Conservation (phyloP, 30 jellyfish, hydroid and myxozoan species). For the Chrysaora quinquecirrha region DNA sequence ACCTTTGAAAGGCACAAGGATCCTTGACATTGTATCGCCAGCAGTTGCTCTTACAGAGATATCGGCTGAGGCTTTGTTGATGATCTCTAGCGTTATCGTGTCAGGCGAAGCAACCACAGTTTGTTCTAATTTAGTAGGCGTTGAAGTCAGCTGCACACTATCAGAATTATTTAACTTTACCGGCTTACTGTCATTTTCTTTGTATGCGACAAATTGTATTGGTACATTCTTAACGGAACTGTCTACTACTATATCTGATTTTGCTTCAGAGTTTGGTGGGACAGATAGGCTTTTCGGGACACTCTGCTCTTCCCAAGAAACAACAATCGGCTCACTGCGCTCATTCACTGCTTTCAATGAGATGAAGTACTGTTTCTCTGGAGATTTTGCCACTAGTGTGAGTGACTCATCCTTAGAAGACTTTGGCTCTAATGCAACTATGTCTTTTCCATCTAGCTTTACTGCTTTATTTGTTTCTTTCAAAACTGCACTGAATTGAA, state of each 20-base stretch:
- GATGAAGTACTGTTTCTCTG: neutral
- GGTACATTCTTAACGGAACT: neutral
- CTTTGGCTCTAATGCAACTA: neutral
- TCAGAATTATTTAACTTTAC: neutral
- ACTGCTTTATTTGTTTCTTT: slow-evolving; percentile 12
- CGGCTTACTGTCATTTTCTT: neutral
- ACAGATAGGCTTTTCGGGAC: neutral
- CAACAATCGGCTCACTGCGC: neutral
- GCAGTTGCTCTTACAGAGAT: neutral
- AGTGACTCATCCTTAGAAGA: neutral
- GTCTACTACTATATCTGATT: neutral
- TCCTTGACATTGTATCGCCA: slow-evolving; percentile 20
- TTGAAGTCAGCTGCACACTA: slow-evolving; percentile 18
- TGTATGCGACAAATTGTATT: neutral
- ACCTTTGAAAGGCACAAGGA: slow-evolving; percentile 26
- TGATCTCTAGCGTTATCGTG: slow-evolving; percentile 2
- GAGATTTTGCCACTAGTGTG: neutral
- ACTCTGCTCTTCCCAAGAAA: neutral
- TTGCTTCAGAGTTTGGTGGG: neutral
- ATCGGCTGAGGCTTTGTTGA: slow-evolving; percentile 35
- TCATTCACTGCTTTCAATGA: neutral
- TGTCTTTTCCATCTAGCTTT: slow-evolving; percentile 9
- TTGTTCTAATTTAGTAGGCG: neutral
- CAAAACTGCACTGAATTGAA: slow-evolving; percentile 27
- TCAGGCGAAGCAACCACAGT: slow-evolving; percentile 15